These are phyloP conservation scores for Aphidius gifuensis DNA, from an alignment of 1,140 invertebrate species.

Conservation along the genomic window DNA sequence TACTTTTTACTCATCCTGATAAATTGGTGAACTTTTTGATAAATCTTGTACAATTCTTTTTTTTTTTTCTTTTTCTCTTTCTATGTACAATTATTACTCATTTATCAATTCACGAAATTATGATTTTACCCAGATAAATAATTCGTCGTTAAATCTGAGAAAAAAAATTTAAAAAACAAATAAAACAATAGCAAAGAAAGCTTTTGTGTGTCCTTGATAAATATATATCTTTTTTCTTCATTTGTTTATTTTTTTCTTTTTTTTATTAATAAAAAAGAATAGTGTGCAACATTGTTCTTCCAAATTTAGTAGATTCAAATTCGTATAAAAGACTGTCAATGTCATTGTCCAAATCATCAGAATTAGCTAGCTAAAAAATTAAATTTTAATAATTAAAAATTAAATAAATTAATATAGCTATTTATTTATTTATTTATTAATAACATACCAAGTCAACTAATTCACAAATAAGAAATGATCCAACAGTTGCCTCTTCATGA, in stretches of 20 bases:
- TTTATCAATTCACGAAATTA: no score
- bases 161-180: background rate
- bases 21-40: no score
- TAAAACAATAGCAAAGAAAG: background rate
- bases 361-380: conserved; percentile 70
- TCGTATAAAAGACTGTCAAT: conserved; percentile 96
- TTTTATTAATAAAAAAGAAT: conserved; percentile 81
- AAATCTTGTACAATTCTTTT: no score
- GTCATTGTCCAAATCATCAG: conserved; percentile 95
- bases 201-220: background rate
- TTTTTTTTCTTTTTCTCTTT: no score
- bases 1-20: no score
- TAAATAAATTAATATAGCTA: conserved; percentile 17
- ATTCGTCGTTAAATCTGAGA: background rate
- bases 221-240: background rate
- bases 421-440: conserved; percentile 1
- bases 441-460: conserved; percentile 76
- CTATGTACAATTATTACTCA: no score
- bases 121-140: no score
- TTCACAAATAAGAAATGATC: conserved; percentile 97
- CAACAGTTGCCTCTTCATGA: conserved; percentile 99
- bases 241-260: background rate
- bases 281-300: conserved; percentile 86
- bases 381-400: background rate
- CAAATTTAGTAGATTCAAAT: conserved; percentile 82